phyloP scores from a whole-genome alignment of 1,140 invertebrate species.

The Conopomorpha cramerella region DNA sequence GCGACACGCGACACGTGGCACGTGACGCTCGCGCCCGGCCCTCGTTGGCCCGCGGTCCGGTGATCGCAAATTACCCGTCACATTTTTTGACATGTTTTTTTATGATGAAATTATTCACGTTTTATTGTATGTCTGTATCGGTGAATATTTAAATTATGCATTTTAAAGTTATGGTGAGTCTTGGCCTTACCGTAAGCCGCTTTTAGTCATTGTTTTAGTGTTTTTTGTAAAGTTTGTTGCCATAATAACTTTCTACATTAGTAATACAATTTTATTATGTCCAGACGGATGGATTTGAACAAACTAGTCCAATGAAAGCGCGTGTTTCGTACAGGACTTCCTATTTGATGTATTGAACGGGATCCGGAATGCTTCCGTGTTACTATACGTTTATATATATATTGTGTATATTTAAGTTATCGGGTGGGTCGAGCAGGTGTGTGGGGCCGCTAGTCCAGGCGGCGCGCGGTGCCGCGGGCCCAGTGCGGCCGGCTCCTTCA shows the following conservation, averaged over 20 bases:
- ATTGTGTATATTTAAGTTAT: constrained; percentile 10
- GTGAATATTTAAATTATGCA: constrained; percentile 59
- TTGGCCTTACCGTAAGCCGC: constrained; percentile 38
- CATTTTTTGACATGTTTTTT: constrained; percentile 57
- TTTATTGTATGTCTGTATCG: constrained; percentile 59
- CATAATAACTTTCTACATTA: constrained; percentile 59
- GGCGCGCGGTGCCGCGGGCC: not conserved
- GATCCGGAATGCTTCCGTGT: constrained; percentile 21
- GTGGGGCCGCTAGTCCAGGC: no score
- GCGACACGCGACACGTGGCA: no score
- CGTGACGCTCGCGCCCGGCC: no score
- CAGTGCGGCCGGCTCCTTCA: not conserved
- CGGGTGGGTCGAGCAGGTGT: no score
- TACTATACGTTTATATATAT: constrained; percentile 36
- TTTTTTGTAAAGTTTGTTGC: constrained; percentile 60
- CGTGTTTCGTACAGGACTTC: constrained; percentile 17
- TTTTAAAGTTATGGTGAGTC: constrained; percentile 46
- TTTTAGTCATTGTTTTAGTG: constrained; percentile 61
- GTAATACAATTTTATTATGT: constrained; percentile 41
- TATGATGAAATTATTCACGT: constrained; percentile 57
- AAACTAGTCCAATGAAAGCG: constrained; percentile 52
- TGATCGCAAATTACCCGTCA: no score
- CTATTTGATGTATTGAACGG: constrained; percentile 17
- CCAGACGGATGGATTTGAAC: constrained; percentile 52
- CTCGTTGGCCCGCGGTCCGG: no score